phyloP scores from a whole-genome alignment of 2,113 vertebrate genomes.

The Crypturellus undulatus region DNA sequence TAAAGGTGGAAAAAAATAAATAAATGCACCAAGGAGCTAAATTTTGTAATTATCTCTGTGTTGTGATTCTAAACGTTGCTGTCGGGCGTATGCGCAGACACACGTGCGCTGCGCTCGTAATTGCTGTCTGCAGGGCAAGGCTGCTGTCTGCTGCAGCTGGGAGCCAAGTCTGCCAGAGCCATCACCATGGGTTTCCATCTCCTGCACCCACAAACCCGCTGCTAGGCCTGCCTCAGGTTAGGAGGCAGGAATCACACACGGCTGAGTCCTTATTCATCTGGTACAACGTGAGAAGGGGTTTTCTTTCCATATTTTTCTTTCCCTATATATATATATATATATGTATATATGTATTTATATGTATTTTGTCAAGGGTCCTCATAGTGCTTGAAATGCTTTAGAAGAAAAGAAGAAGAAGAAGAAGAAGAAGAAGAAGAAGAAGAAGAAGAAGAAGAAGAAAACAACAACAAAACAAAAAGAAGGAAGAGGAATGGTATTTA shows the following conservation, averaged over 20 bases:
- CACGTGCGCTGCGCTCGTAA: not conserved
- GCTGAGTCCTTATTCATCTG: not conserved
- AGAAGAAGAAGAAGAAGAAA: not conserved
- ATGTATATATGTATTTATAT: no score
- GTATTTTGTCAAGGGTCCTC: not conserved
- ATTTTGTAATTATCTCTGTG: conserved; percentile 28
- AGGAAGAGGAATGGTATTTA: not conserved
- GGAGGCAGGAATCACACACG: not conserved
- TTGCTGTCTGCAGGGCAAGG: not conserved
- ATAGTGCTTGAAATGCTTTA: not conserved
- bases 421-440: not conserved
- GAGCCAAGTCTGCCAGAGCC: not conserved
- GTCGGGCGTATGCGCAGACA: not conserved
- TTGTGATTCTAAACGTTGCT: conserved; percentile 24
- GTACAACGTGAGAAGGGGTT: not conserved
- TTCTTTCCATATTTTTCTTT: not conserved
- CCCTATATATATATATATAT: no score
- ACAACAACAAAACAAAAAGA: no score
- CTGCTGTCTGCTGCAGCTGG: not conserved
- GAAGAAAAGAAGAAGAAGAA: not conserved
- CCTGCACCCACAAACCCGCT: accelerated
- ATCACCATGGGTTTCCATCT: not conserved
- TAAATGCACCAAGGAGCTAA: not conserved
- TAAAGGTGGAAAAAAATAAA: not conserved
- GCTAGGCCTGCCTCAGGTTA: not conserved